Conservation (phyloP, 2,888 invertebrate species). For the Azorinus chamasolen region DNA sequence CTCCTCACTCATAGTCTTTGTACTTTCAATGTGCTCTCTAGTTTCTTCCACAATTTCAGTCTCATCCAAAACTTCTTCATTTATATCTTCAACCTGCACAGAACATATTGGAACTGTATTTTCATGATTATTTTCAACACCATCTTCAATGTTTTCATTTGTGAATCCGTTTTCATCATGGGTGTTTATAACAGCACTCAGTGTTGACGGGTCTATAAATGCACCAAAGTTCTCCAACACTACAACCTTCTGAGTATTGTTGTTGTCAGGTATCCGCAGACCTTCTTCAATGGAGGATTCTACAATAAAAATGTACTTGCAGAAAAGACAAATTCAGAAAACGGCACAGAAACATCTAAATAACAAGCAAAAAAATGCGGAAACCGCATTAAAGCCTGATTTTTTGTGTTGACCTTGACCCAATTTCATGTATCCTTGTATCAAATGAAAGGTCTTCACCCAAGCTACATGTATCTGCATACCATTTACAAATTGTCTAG, state of each 20-base stretch:
- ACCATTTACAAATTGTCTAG: too few relatives aligned
- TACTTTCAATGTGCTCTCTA: not conserved
- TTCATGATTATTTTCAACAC: slow-evolving; percentile 30
- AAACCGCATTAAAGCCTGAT: too few relatives aligned
- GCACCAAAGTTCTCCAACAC: slow-evolving; percentile 48
- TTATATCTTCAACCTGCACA: slow-evolving; percentile 24
- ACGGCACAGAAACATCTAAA: too few relatives aligned
- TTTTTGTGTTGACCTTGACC: too few relatives aligned
- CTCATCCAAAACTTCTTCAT: not conserved
- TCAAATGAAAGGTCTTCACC: too few relatives aligned
- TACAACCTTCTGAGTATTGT: slow-evolving; percentile 50
- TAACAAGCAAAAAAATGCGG: too few relatives aligned
- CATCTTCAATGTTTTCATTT: slow-evolving; percentile 9
- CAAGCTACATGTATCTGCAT: too few relatives aligned
- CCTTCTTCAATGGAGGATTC: not conserved
- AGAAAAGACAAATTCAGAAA: not conserved
- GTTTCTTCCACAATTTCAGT: not conserved
- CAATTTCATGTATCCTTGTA: too few relatives aligned
- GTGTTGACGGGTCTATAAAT: slow-evolving; percentile 37
- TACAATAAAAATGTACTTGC: too few relatives aligned
- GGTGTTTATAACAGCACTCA: slow-evolving; percentile 49
- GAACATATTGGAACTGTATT: slow-evolving; percentile 9
- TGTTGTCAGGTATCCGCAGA: slow-evolving; percentile 34
- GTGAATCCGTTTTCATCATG: slow-evolving; percentile 24
- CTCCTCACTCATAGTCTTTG: not conserved